Percentiles rank a stretch among this genome's conserved stretches.
Conservation (phyloP, 2,797 vertebrate genomes). For the Microcaecilia unicolor region DNA sequence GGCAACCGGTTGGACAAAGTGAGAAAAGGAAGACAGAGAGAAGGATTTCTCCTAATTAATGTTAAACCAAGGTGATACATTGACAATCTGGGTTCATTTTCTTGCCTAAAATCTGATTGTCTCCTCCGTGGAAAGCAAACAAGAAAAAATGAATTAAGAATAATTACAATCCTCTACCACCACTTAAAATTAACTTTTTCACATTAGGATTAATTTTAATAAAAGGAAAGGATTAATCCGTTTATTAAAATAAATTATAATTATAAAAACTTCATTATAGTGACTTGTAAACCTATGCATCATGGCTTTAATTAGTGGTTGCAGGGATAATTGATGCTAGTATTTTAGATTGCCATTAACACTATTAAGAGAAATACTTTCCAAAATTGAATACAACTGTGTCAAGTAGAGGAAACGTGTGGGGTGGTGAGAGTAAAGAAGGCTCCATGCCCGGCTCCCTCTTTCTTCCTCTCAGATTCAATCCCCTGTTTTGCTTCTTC, state of each 20-base stretch:
- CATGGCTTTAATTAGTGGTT: constrained; percentile 61
- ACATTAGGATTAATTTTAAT: constrained; percentile 54
- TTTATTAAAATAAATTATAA: constrained; percentile 63
- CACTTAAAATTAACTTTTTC: constrained; percentile 48
- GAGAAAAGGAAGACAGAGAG: neutral
- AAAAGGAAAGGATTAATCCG: constrained; percentile 62
- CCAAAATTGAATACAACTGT: too few species aligned
- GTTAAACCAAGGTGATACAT: neutral
- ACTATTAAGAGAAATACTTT: constrained; percentile 61
- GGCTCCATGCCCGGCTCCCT: too few species aligned
- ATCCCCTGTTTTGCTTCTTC: too few species aligned
- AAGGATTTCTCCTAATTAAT: rapidly evolving
- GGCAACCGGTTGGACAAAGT: neutral
- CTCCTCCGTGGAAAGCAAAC: constrained; percentile 27
- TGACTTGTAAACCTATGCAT: constrained; percentile 54
- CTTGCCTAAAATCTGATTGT: neutral
- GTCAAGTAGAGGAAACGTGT: too few species aligned
- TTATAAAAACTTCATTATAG: constrained; percentile 70
- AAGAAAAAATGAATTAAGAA: constrained; percentile 56
- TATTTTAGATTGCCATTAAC: constrained; percentile 59
- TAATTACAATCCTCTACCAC: constrained; percentile 48
- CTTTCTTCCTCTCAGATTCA: too few species aligned
- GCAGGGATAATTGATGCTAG: constrained; percentile 61
- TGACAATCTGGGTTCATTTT: constrained; percentile 9
- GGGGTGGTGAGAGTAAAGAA: constrained; percentile 1